Evolutionary conservation across 2,888 invertebrate genomes (phyloP), one percentile per base, ranked within the genome.

Genomic region (Mythimna ferrago): DNA sequence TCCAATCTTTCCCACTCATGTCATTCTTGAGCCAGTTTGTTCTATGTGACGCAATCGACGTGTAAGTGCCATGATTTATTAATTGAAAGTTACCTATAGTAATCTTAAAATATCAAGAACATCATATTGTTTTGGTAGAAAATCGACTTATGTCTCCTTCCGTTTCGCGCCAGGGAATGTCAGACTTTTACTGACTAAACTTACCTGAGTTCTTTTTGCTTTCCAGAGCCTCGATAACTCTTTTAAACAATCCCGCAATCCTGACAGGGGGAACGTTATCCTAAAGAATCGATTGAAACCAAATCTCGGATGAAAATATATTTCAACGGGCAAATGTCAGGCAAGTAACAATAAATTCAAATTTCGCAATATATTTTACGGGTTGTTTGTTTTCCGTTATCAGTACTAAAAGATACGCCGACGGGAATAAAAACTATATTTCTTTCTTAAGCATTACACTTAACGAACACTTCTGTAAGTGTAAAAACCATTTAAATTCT

Each of bases 401-500:
- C 14, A 14, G 38, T 16, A 21, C n/a, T 68, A 19, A 51, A 60
- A 60, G 35, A 10, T 32, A 68, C 6, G 16, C 35, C 6, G n/a
- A 51, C 14, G 5, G 16, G 21, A 60, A 58, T 32, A 21, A 26
- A 16, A 54, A 44, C 54, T 38, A 63, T 11, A 38, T 48, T 19
- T 32, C 0, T 2, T 64, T 2, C 16, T 10, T 9, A 9, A 38
- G 9, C 6, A 61, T 38, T 62, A 51, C 19, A 44, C 9, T 44
- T 53, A 75, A 65, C 35, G 21, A 66, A 57, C 57, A 66, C 21
- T 66, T 58, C 48, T 48, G 48, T 57, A 68, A 68, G 67, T 62
- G 44, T 62, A 57, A 73, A 78, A 73, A 16, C 19, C 57, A 73
- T 78, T 78, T 48, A 57, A 58, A 69, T 78, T 65, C 62, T n/a